Evolutionary conservation across 2,797 vertebrate genomes (phyloP), one percentile per base, ranked within the genome.

Genomic region (Poecile montanus): DNA sequence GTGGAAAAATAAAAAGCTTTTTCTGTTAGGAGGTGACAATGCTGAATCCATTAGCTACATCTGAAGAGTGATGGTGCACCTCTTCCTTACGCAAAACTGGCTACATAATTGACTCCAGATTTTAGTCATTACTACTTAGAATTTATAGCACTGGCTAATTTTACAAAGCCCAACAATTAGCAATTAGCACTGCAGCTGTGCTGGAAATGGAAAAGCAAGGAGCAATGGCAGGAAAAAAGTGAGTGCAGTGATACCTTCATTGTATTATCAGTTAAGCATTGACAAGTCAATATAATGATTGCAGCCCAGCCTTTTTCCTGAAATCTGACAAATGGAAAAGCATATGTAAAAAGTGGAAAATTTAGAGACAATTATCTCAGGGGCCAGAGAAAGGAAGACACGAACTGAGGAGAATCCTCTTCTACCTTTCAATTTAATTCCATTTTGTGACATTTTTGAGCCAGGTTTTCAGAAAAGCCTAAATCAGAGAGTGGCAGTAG

Each of bases 1-100:
- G 50, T 32, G 60, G 34, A 83, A 89, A 92, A 95, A 92, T 62
- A 65, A 93, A 92, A 91, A 85, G 65, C n/a, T 81, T 80, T 81
- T 87, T 62, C 67, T 67, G 36, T 80, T 62, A 70, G 50, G 42
- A 74, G n/a, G 63, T 89, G 91, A 91, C 82, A 91, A 93, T 61
- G 36, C 34, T 44, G 74, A 60, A 80, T 75, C 54, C 56, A 83
- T 81, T 50, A 87, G 47, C 71, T 45, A 13, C 50, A 68, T 50
- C 21, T 56, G 45, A 82, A 87, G 58, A 96, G 48, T 38, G 62
- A 83, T 38, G 25, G 56, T 34, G 27, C 40, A 45, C 42, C n/a
- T 60, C 67, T 70, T 58, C 66, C 83, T 89, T 58, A 80, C 1
- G 2, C 44, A 77, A 50, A 88, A 93, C 36, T 56, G 34, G 30